Percentiles rank a stretch among this genome's conserved stretches.
Evolutionary conservation across 2,797 vertebrate species (phyloP).

Genomic region (Centropyge bicolor): DNA sequence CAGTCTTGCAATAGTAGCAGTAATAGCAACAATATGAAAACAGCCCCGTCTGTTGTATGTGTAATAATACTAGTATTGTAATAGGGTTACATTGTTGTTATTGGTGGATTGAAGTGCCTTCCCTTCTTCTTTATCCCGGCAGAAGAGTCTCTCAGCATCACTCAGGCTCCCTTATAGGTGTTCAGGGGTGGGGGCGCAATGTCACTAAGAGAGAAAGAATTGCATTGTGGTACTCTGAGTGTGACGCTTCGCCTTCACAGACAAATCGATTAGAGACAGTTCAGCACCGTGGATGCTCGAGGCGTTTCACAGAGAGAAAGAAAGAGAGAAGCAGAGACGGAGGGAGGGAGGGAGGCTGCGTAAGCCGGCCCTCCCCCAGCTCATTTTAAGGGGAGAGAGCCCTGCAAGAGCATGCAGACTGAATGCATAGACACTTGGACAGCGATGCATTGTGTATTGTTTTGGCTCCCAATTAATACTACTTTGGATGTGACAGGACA

Average conservation of each 20-base stretch:
- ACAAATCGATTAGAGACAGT: slow-evolving; percentile 99
- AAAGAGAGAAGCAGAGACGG: slow-evolving; percentile 41
- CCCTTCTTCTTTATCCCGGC: slow-evolving; percentile 50
- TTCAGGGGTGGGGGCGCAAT: slow-evolving; percentile 68
- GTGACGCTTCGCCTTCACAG: slow-evolving; percentile 92
- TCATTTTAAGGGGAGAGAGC: slow-evolving; percentile 72
- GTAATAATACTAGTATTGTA: slow-evolving; percentile 14
- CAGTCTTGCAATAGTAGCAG: neutral
- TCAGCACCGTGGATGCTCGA: slow-evolving; percentile 89
- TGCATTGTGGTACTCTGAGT: slow-evolving; percentile 87
- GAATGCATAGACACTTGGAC: slow-evolving; percentile 29
- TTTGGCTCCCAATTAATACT: slow-evolving; percentile 24
- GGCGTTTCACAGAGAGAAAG: slow-evolving; percentile 93
- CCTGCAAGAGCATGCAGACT: slow-evolving; percentile 68
- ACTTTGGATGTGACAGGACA: slow-evolving; percentile 20
- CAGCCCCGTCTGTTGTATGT: slow-evolving; percentile 6
- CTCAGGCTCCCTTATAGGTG: slow-evolving; percentile 63
- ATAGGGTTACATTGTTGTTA: slow-evolving; percentile 18
- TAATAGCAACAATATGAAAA: neutral
- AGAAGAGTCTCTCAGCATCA: slow-evolving; percentile 55
- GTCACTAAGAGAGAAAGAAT: slow-evolving; percentile 83
- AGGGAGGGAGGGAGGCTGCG: slow-evolving; percentile 18
- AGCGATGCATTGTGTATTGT: slow-evolving; percentile 43
- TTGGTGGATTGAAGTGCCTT: slow-evolving; percentile 35
- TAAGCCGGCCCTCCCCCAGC: slow-evolving; percentile 61